These are phyloP conservation scores for Scaptodrosophila lebanonensis DNA, from an alignment of 1,140 invertebrate species.

Conservation along the genomic window DNA sequence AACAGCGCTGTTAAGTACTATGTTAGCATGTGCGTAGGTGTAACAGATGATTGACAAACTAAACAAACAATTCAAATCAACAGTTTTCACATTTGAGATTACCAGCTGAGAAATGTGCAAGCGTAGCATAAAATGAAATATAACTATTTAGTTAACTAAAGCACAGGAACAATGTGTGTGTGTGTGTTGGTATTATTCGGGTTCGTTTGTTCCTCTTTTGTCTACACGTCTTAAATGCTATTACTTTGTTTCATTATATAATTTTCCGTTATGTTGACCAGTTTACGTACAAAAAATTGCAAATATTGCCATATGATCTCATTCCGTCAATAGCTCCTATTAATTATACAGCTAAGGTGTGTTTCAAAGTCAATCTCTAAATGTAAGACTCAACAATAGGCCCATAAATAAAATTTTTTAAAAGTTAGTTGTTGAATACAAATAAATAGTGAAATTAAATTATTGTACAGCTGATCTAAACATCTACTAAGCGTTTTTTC, in stretches of 20 bases:
- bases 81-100: background rate
- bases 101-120: conserved; percentile 21
- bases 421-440: no score
- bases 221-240: conserved; percentile 24
- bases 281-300: conserved; percentile 54
- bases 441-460: no score
- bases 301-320: conserved; percentile 34
- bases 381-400: no score
- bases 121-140: conserved; percentile 53
- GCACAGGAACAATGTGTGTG: conserved; percentile 53
- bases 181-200: conserved; percentile 21
- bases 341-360: no score
- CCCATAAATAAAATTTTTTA: no score
- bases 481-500: no score
- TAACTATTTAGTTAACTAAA: conserved; percentile 51
- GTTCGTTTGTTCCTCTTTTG: conserved; percentile 6
- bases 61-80: conserved; percentile 36
- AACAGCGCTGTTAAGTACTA: conserved; percentile 49
- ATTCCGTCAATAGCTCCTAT: no score
- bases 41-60: conserved; percentile 61
- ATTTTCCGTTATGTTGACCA: conserved; percentile 35
- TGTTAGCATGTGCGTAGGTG: conserved; percentile 43
- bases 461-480: no score
- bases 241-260: conserved; percentile 25
- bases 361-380: no score